Evolutionary conservation across 2,113 vertebrate genomes (phyloP).

Genomic region (Micromys minutus): DNA sequence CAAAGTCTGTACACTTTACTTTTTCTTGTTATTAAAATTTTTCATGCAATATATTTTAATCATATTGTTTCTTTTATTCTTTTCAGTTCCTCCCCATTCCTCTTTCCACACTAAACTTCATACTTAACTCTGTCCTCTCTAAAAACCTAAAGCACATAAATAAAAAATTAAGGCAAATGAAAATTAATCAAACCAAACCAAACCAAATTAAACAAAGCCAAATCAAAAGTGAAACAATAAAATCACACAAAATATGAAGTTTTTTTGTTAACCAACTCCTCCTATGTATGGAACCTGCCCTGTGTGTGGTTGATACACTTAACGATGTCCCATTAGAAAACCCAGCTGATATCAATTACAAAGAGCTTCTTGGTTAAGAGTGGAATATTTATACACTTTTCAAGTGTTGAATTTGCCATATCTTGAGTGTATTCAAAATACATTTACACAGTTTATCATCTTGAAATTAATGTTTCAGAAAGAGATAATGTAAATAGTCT

Average conservation of each 20-base stretch:
- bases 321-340: not conserved
- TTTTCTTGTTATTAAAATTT: not conserved
- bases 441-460: not conserved
- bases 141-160: not conserved
- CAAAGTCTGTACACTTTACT: not conserved
- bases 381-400: not conserved
- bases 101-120: not conserved
- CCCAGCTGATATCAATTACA: not conserved
- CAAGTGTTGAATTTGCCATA: not conserved
- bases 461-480: not conserved
- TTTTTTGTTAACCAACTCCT: not conserved
- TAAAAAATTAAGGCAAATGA: not conserved
- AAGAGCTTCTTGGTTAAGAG: not conserved
- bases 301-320: not conserved
- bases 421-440: not conserved
- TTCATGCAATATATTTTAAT: not conserved
- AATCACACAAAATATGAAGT: not conserved
- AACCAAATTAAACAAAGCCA: not conserved
- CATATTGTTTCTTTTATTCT: not conserved
- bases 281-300: not conserved
- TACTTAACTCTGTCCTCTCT: not conserved
- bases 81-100: not conserved
- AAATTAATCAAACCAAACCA: not conserved
- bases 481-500: not conserved
- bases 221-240: not conserved